Base-by-base conservation (phyloP, 2,113 vertebrate species). In the Ceuthmochares aereus region DNA sequence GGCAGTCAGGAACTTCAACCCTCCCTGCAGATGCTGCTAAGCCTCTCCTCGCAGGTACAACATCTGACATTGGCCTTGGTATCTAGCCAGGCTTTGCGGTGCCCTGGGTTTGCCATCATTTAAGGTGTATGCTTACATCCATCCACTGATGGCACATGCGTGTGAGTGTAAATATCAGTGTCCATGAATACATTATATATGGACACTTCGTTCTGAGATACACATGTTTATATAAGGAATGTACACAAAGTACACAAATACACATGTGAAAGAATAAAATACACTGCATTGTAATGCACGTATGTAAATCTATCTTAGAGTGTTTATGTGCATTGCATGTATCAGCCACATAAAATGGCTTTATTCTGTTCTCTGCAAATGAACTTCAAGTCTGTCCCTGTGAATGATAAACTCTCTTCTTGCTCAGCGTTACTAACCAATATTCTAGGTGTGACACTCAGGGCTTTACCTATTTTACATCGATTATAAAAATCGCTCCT, bases 391-490 rank as follows among this genome's bases (percentile, higher is more conserved):
- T n/a, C 92, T 94, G 91, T 34, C 20, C 27, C 56, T 45, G 62
- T 72, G 64, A 66, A 91, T 95, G 81, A 82, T 19, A 66, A 87
- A 29, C 68, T 87, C 32, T 27, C 40, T 56, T 23, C 67, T 91
- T 47, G 59, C 72, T 91, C 78, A 93, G 86, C 81, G 89, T 97
- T 97, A 91, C 93, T 95, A 95, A 96, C 96, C 96, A 92, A 96
- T 96, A 85, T 95, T 95, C 84, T 83, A 96, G 89, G 87, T 96
- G 95, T 96, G 97, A 96, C 94, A 93, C 82, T 81, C 74, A 22
- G 37, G 68, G 70, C 75, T 93, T 76, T 68, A 95, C 92, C 84
- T 96, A 94, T 96, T 96, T 96, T 93, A 91, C 86, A 94, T 92
- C 37, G 91, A 97, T 96, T 96, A 95, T 85, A 95, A 94, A 90